Evolutionary conservation across 2,888 invertebrate species (phyloP).

Genomic region (Chelonus formosanus): DNA sequence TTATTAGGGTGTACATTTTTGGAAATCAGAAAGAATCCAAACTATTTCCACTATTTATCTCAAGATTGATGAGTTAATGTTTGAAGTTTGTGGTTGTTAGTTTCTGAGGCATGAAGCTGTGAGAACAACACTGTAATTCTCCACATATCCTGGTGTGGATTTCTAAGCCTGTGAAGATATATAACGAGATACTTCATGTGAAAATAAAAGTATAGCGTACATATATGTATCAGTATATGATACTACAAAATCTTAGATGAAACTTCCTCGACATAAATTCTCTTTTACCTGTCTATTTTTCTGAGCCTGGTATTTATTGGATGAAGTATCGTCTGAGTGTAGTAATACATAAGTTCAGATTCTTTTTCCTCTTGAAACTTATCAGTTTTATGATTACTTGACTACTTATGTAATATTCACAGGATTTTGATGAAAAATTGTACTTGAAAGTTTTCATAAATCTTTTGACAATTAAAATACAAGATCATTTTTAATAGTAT

Average conservation of each 20-base stretch:
- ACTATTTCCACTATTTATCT: too few relatives aligned
- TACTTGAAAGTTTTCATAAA: too few relatives aligned
- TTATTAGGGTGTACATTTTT: too few relatives aligned
- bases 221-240: neutral
- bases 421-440: too few relatives aligned
- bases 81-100: slow-evolving; percentile 8
- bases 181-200: neutral
- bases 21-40: too few relatives aligned
- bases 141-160: slow-evolving; percentile 1
- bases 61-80: neutral
- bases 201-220: slow-evolving; percentile 12
- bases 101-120: slow-evolving; percentile 9
- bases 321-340: slow-evolving; percentile 6
- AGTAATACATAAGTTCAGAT: slow-evolving; percentile 1
- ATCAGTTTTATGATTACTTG: too few relatives aligned
- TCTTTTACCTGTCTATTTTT: slow-evolving; percentile 27
- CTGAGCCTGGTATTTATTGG: slow-evolving; percentile 21
- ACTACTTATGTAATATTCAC: too few relatives aligned
- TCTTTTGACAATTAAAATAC: too few relatives aligned
- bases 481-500: too few relatives aligned
- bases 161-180: neutral
- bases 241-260: slow-evolving; percentile 3
- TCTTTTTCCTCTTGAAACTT: neutral
- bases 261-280: slow-evolving; percentile 24
- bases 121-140: slow-evolving; percentile 10